Percentiles rank a stretch among this genome's conserved stretches.
Evolutionary conservation across 2,888 invertebrate species (phyloP).

Genomic region (Scaptomyza caliginosa): DNA sequence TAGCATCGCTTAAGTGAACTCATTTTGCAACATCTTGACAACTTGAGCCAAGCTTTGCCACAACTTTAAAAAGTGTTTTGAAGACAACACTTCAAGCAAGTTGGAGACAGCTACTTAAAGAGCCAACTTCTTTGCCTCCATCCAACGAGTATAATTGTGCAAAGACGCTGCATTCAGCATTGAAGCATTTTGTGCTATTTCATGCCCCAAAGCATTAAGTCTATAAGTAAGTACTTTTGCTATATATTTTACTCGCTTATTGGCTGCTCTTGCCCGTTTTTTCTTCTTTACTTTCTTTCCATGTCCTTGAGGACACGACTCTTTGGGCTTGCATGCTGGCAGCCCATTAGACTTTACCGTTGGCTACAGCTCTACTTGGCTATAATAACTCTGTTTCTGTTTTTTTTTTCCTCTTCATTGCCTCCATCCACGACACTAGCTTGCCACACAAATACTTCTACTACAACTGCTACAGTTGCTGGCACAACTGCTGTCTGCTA

Average conservation of each 20-base stretch:
- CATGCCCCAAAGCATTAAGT: constrained; percentile 17
- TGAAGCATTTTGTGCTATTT: constrained; percentile 6
- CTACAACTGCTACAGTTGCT: not conserved
- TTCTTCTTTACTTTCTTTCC: constrained; percentile 1
- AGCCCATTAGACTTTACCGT: constrained; percentile 57
- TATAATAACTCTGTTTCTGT: constrained; percentile 50
- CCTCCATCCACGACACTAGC: not conserved
- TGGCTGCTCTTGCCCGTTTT: constrained; percentile 11
- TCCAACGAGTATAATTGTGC: constrained; percentile 14
- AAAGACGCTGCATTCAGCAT: constrained; percentile 28
- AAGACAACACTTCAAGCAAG: not conserved
- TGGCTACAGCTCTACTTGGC: not conserved
- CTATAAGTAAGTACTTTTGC: not conserved
- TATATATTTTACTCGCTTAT: constrained; percentile 8
- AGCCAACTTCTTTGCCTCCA: not conserved
- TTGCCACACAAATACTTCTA: too few relatives aligned
- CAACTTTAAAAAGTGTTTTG: constrained; percentile 1
- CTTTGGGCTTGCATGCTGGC: constrained; percentile 64
- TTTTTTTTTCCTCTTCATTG: constrained; percentile 22
- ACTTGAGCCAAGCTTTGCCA: not conserved
- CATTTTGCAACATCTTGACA: constrained; percentile 8
- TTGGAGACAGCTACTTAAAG: not conserved
- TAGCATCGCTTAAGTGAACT: not conserved
- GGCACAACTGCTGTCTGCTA: constrained; percentile 28
- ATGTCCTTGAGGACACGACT: constrained; percentile 44